phyloP scores from a whole-genome alignment of 2,888 invertebrate genomes.

The Augiades crinisus region DNA sequence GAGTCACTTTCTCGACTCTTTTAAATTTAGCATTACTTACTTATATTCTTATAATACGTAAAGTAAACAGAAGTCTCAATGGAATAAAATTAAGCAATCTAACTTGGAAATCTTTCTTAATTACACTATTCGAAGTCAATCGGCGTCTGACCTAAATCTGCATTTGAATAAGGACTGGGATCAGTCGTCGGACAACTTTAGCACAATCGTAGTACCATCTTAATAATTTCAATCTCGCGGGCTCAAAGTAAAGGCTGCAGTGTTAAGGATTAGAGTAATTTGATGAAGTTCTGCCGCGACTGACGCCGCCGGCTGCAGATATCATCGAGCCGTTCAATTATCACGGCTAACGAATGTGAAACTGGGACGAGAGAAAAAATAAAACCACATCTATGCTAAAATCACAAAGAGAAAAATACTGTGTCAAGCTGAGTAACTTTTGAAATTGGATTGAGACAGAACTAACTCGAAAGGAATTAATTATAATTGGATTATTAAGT shows the following conservation, averaged over 20 bases:
- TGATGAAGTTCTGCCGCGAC: constrained; percentile 55
- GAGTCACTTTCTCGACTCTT: no score
- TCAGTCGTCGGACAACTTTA: constrained; percentile 63
- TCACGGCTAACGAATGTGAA: constrained; percentile 30
- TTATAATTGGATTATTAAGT: no score
- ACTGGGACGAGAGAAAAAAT: constrained; percentile 28
- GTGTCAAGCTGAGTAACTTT: constrained; percentile 20
- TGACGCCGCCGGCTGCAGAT: constrained; percentile 37
- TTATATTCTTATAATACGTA: background rate
- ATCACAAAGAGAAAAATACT: constrained; percentile 20
- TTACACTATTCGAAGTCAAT: constrained; percentile 68
- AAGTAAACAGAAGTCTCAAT: background rate
- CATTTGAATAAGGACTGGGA: constrained; percentile 64
- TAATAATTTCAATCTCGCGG: constrained; percentile 71
- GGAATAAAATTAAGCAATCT: constrained; percentile 51
- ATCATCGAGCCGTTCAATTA: constrained; percentile 37
- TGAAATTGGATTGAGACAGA: constrained; percentile 17
- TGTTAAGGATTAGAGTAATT: constrained; percentile 61
- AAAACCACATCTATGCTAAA: constrained; percentile 19
- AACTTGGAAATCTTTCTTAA: constrained; percentile 59
- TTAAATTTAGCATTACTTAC: no score
- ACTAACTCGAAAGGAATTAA: constrained; percentile 10
- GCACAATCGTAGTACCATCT: constrained; percentile 70
- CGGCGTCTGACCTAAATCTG: constrained; percentile 72
- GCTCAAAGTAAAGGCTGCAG: constrained; percentile 67